Evolutionary conservation across 92 coral and sea anemone genomes (phyloP), one percentile per base, ranked within the genome.

Genomic region (Epizoanthus ramosus): DNA sequence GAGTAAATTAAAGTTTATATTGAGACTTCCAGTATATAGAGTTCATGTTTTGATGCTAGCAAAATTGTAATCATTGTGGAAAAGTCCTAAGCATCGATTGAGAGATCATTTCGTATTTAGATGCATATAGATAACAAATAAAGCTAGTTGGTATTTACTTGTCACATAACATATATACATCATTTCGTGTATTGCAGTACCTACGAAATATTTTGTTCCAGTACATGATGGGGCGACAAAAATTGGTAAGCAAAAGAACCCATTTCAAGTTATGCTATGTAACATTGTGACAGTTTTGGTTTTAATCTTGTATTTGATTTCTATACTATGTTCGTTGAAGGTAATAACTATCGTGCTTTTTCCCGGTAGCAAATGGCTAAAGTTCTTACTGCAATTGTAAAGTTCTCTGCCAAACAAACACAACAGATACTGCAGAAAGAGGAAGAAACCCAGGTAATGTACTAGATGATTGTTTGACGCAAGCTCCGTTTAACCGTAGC

Each of bases 201-300:
- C 91, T 97, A 64, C 90, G 98, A 83, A 97, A 97, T 85, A 94
- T 97, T 61, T 79, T 97, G 77, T 97, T 90, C 81, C 96, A 97
- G 81, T 97, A 92, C 89, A 97, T 97, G 99, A 97, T 97, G 99
- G 99, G 99, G 25, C 88, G 88, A 37, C 98, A 97, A 61, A 79
- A 91, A 72, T 89, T 89, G 97, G 99, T 97, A 80, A 53, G 81
- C 22, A 18, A 57, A 25, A 25, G 33, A 22, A 14, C 0, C 17
- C 0, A 31, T 7, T 5, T 22, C 1, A 37, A 37, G 43, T 37
- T 3, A 37, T 37, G 43, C 31, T 28, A 5, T 24, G 25, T 15
- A 0, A 8, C 35, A 13, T 79, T 16, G 22, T 79, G 22, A 43
- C 10, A 10, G 7, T 9, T 43, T 43, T 43, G 50, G 8, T 43